Evolutionary conservation across 1,140 invertebrate species (phyloP).

Genomic region (Paramacrobiotus metropolitanus): DNA sequence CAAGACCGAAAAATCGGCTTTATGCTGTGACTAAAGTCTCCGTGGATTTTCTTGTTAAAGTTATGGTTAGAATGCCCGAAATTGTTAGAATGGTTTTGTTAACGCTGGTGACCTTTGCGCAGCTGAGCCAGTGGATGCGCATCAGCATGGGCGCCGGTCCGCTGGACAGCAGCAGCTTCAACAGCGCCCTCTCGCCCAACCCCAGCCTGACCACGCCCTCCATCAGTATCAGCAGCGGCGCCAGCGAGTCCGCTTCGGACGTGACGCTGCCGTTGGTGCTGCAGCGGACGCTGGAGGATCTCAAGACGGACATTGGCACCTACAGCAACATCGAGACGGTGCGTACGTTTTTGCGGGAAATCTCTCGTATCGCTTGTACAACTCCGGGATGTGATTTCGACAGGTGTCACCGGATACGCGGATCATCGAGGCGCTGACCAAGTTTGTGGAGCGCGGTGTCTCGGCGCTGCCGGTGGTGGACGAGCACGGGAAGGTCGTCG

Average conservation of each 20-base stretch:
- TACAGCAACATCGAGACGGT: conserved; percentile 4
- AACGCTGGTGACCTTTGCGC: too few relatives aligned
- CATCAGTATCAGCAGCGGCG: too few relatives aligned
- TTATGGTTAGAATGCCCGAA: too few relatives aligned
- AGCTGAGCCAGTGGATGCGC: conserved; percentile 19
- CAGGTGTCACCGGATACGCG: conserved; percentile 14
- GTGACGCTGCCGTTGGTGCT: conserved; percentile 79
- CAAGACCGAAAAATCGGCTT: too few relatives aligned
- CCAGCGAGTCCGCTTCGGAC: conserved; percentile 28
- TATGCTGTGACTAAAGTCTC: too few relatives aligned
- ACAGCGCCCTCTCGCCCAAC: too few relatives aligned
- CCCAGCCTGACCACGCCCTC: too few relatives aligned
- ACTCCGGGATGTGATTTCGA: too few relatives aligned
- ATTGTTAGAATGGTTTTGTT: too few relatives aligned
- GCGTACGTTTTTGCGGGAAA: neutral
- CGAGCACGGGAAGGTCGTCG: conserved; percentile 19
- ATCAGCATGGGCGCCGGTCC: neutral
- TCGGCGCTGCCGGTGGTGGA: conserved; percentile 25
- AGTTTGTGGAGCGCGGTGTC: conserved; percentile 23
- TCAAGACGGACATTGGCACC: conserved; percentile 26
- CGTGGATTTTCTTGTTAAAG: too few relatives aligned
- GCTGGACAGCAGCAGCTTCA: too few relatives aligned
- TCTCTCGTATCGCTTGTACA: too few relatives aligned
- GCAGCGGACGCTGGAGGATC: conserved; percentile 56
- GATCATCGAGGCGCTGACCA: conserved; percentile 22